These are phyloP conservation scores for Cerastoderma edule DNA, from an alignment of 2,888 invertebrate genomes.

Conservation along the genomic window DNA sequence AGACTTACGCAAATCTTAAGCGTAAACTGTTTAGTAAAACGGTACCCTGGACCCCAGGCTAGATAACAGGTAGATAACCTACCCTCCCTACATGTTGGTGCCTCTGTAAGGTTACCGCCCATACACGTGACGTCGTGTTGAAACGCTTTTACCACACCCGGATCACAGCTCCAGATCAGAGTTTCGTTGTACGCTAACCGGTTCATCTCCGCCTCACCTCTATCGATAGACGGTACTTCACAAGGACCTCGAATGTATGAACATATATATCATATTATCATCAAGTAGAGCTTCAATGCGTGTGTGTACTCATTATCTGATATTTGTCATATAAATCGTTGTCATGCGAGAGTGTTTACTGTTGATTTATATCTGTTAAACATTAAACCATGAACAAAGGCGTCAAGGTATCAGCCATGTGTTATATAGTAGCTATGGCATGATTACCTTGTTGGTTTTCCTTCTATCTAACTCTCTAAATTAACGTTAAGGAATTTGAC, in stretches of 20 bases:
- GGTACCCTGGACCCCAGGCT: background rate
- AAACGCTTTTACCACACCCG: background rate
- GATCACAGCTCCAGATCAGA: background rate
- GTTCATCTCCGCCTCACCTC: background rate
- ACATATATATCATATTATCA: background rate
- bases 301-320: background rate
- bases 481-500: too few species aligned
- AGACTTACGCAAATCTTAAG: background rate
- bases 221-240: background rate
- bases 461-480: too few species aligned
- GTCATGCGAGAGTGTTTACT: background rate
- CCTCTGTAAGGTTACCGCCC: background rate
- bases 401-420: background rate
- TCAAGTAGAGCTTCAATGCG: background rate
- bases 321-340: background rate
- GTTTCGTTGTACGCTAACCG: background rate
- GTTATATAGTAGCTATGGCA: too few species aligned
- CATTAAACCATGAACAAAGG: background rate
- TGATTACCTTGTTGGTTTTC: too few species aligned
- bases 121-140: background rate
- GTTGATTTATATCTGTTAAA: background rate
- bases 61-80: background rate
- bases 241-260: constrained; percentile 5
- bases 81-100: background rate
- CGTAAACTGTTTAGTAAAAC: background rate